Conservation (phyloP, 1,140 invertebrate species). For the Teleopsis dalmanni region DNA sequence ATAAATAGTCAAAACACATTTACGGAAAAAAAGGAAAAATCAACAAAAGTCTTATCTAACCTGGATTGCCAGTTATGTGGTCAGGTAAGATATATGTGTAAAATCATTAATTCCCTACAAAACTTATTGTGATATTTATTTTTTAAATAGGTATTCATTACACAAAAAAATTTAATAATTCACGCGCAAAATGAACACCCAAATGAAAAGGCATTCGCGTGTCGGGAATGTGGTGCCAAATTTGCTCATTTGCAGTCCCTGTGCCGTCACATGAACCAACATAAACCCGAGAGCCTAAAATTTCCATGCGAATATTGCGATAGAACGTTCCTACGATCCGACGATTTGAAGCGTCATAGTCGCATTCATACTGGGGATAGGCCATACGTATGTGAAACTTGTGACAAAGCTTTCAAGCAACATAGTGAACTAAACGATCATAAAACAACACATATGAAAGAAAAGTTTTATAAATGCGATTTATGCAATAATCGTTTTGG, state of each 20-base stretch:
- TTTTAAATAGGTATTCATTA: no score
- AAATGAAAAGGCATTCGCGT: constrained; percentile 3
- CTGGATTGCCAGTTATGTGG: no score
- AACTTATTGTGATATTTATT: no score
- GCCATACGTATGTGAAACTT: constrained; percentile 1
- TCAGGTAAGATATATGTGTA: no score
- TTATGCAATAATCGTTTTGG: neutral
- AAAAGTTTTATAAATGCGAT: constrained; percentile 1
- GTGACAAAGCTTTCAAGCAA: constrained; percentile 9
- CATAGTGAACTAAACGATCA: constrained; percentile 1
- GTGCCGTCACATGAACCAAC: constrained; percentile 3
- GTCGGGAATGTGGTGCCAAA: neutral
- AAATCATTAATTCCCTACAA: no score
- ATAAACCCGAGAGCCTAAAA: neutral
- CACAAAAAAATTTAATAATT: no score
- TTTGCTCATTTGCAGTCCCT: constrained; percentile 7
- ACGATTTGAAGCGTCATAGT: constrained; percentile 4
- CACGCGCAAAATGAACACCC: constrained; percentile 3
- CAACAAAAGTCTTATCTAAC: no score
- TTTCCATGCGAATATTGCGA: neutral
- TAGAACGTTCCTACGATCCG: neutral
- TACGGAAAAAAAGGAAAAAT: no score
- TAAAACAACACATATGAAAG: neutral
- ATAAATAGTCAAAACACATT: no score
- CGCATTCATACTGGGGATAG: constrained; percentile 6